Percentiles rank a stretch among this genome's conserved stretches.
These are phyloP conservation scores for Chrysotoxum bicinctum DNA, from an alignment of 2,888 invertebrate species.

Conservation along the genomic window DNA sequence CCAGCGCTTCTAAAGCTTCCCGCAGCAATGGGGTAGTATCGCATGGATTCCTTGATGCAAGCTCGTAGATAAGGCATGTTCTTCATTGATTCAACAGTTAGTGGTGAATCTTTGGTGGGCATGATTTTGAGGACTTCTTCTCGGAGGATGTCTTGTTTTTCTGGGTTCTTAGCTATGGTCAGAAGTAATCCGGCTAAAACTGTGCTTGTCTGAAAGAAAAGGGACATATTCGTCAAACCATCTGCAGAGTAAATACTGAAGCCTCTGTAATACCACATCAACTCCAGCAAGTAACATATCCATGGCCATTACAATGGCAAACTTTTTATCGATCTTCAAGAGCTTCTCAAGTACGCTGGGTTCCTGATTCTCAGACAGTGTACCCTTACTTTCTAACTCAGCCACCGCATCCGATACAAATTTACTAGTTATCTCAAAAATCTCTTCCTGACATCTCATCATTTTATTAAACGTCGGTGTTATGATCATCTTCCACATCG, in stretches of 20 bases:
- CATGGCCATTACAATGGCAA: slow-evolving; percentile 86
- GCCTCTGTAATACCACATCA: slow-evolving; percentile 84
- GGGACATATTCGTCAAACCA: background rate
- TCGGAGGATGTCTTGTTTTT: slow-evolving; percentile 85
- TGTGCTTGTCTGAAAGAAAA: slow-evolving; percentile 79
- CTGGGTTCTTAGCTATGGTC: slow-evolving; percentile 84
- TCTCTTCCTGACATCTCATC: slow-evolving; percentile 73
- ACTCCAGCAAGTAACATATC: slow-evolving; percentile 88
- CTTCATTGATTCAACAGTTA: slow-evolving; percentile 82
- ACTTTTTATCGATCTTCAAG: slow-evolving; percentile 84
- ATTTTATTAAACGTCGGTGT: slow-evolving; percentile 75
- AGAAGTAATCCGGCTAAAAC: slow-evolving; percentile 75
- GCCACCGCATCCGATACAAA: slow-evolving; percentile 78
- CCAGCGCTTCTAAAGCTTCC: slow-evolving; percentile 83
- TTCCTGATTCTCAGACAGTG: slow-evolving; percentile 75
- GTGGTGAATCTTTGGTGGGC: slow-evolving; percentile 80
- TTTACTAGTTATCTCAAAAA: slow-evolving; percentile 74
- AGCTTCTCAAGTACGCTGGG: slow-evolving; percentile 86
- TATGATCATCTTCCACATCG: slow-evolving; percentile 74
- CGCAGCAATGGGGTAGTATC: slow-evolving; percentile 84
- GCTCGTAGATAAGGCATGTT: slow-evolving; percentile 86
- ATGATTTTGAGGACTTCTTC: slow-evolving; percentile 83
- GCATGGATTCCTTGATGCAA: slow-evolving; percentile 88
- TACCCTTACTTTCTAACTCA: slow-evolving; percentile 77
- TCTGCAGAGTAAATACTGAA: background rate